Evolutionary conservation across 2,797 vertebrate genomes (phyloP).

Genomic region (Spinus olivaceus): DNA sequence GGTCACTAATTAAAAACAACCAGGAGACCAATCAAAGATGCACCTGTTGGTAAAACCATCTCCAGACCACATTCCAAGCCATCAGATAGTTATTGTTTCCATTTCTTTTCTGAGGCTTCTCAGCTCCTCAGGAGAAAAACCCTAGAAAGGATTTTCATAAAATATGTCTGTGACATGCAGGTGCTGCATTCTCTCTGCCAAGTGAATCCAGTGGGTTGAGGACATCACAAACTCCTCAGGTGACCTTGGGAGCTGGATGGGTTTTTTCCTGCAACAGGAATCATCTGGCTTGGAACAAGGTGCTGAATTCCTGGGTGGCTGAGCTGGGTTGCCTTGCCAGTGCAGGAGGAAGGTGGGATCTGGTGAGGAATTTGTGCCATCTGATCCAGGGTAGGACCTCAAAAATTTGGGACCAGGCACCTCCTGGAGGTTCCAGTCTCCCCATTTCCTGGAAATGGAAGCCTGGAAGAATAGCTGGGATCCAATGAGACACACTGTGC

Average conservation of each 20-base stretch:
- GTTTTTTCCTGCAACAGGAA: background rate
- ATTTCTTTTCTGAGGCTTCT: no score
- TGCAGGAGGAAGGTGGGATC: background rate
- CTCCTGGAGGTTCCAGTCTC: background rate
- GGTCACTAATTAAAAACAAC: no score
- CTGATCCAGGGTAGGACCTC: background rate
- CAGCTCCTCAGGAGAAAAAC: no score
- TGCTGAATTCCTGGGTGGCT: background rate
- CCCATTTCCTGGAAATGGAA: background rate
- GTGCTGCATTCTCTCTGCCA: background rate
- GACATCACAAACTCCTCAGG: background rate
- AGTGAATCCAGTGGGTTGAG: background rate
- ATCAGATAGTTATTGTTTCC: no score
- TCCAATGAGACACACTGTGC: fast-evolving
- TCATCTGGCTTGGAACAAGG: background rate
- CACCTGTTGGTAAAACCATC: no score
- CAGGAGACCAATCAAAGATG: no score
- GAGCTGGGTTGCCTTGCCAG: background rate
- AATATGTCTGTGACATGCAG: no score
- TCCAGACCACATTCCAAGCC: no score
- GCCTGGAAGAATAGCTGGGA: background rate
- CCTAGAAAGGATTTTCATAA: no score
- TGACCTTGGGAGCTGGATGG: background rate
- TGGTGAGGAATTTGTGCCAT: background rate
- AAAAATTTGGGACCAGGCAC: background rate